A percentile compares a stretch with the other conserved stretches of the same genome.
Conservation (phyloP, 1,140 invertebrate genomes). For the Trachymyrmex cornetzi region DNA sequence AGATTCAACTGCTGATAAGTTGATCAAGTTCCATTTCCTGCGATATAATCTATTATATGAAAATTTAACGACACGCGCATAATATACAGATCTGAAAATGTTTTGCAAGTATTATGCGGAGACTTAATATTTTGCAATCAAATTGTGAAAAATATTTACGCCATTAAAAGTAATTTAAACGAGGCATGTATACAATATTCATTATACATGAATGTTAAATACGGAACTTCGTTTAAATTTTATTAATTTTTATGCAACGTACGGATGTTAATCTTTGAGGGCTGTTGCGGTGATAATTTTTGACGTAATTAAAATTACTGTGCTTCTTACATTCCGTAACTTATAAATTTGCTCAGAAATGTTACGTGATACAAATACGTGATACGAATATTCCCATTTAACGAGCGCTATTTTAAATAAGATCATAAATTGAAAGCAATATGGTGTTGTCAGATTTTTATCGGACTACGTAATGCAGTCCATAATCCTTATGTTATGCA, state of each 20-base stretch:
- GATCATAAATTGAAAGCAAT: constrained; percentile 32
- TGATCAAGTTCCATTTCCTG: neutral
- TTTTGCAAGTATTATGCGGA: neutral
- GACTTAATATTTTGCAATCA: constrained; percentile 2
- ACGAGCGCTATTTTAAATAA: neutral
- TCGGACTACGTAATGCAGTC: constrained; percentile 28
- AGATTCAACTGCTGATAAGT: neutral
- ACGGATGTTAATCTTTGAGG: neutral
- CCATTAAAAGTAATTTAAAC: neutral
- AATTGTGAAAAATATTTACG: neutral
- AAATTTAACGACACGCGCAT: neutral
- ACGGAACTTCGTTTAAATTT: neutral
- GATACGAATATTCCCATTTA: constrained; percentile 4
- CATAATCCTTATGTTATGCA: constrained; percentile 7
- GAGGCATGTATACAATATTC: neutral
- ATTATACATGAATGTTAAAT: neutral
- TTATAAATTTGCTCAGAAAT: neutral
- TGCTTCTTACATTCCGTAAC: neutral
- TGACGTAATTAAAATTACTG: constrained; percentile 13
- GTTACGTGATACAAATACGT: neutral
- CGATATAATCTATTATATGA: neutral
- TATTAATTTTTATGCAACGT: neutral
- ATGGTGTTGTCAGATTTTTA: constrained; percentile 36
- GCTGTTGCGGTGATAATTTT: neutral
- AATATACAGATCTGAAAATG: neutral